phyloP scores from a whole-genome alignment of 2,797 vertebrate species.

The Todus mexicanus region DNA sequence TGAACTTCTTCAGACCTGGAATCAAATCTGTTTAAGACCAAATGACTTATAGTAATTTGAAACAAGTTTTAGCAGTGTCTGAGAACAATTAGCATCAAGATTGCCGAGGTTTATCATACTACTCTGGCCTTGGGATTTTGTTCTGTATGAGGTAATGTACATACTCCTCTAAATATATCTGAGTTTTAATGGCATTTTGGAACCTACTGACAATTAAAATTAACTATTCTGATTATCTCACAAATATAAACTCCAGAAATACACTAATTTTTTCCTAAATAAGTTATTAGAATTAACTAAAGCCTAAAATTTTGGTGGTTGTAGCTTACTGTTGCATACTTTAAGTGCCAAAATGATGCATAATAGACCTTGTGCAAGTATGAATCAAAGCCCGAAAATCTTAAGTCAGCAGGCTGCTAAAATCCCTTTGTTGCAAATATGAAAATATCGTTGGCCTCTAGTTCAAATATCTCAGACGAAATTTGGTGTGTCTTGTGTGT shows the following conservation, averaged over 20 bases:
- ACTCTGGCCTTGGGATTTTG: background rate
- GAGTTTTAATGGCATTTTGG: background rate
- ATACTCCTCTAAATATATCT: background rate
- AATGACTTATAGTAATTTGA: background rate
- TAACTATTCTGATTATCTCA: background rate
- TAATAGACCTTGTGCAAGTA: background rate
- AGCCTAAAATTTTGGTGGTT: background rate
- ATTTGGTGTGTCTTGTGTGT: background rate
- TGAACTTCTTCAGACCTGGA: background rate
- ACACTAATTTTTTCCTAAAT: background rate
- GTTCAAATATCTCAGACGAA: background rate
- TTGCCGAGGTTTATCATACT: background rate
- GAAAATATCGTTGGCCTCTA: background rate
- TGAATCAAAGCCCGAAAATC: fast-evolving
- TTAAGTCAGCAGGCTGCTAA: background rate
- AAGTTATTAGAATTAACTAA: background rate
- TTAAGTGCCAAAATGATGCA: background rate
- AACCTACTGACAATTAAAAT: background rate
- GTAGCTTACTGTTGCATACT: background rate
- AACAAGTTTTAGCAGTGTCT: background rate
- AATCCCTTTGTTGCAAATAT: background rate
- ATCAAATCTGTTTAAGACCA: background rate
- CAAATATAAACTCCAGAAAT: background rate
- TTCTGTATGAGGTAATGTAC: background rate
- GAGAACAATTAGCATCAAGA: background rate